Conservation (phyloP, 2,797 vertebrate species). For the Cheirogaleus major region DNA sequence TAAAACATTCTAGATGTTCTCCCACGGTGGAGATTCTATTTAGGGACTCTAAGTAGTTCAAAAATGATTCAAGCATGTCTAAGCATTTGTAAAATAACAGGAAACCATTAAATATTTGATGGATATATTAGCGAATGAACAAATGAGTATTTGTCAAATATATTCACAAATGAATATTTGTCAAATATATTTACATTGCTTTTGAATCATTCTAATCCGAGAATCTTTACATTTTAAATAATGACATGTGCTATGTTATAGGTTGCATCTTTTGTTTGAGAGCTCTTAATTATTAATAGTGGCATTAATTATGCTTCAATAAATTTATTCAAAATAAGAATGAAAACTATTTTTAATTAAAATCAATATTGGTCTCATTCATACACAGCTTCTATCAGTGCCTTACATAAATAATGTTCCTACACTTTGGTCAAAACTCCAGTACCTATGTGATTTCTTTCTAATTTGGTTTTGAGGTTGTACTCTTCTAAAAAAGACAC, state of each 20-base stretch:
- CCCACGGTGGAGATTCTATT: background rate
- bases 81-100: background rate
- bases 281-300: slow-evolving; percentile 54
- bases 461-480: background rate
- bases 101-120: background rate
- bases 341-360: background rate
- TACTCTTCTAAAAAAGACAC: background rate
- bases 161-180: background rate
- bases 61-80: background rate
- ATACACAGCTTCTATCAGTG: background rate
- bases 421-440: background rate
- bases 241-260: background rate
- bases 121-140: background rate
- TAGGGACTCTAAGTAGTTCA: background rate
- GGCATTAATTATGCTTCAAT: slow-evolving; percentile 15
- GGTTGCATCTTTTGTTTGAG: slow-evolving; percentile 58
- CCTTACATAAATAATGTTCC: background rate
- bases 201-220: background rate
- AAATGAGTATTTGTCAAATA: background rate
- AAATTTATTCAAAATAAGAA: background rate
- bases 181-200: background rate
- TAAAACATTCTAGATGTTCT: background rate
- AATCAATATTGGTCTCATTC: background rate
- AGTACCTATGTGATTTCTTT: background rate
- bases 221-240: background rate